Base-by-base conservation (phyloP, 2,113 vertebrate genomes). In the Vireo altiloquus region DNA sequence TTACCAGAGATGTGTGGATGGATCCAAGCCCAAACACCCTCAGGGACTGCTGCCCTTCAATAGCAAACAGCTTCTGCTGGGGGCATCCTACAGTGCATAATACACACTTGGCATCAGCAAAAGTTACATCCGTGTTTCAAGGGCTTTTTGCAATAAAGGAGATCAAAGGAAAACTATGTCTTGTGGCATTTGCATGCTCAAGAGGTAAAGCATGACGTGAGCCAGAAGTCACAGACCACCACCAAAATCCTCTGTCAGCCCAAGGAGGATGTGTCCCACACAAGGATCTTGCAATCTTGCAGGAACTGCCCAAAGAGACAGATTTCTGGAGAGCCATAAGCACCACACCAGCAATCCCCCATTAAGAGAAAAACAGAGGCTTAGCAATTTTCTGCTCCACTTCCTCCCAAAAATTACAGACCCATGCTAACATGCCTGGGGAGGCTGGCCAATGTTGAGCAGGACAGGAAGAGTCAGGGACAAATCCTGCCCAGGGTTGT, bases 361-460 rank as follows among this genome's bases (percentile, higher is more conserved):
- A 84, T 70, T 81, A 70, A 18, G 21, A 75, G 49, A 56, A 63
- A 89, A 92, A 83, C 1, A 91, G 31, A 95, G 47, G 68, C 71
- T 86, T 74, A 33, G 72, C 35, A 39, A 87, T 92, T 65, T 94
- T 91, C 77, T 95, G 69, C 56, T 89, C 56, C 81, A 81, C 89
- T 92, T 90, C 80, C 52, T 74, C 44, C 72, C 56, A 47, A 66
- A 78, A 91, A 96, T 91, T 87, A 96, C 68, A 94, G 89, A 50
- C 39, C 35, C 30, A 66, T 0, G 3, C 42, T 68, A 80, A 88
- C 22, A 14, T 13, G 47, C 54, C 83, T 7, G 3, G 19, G 71
- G 76, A 83, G 25, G 35, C 27, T 77, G 68, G 50, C 30, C 9
- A 6, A 52, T 8, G 50, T 12, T 3, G 4, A 91, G 54, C 71